These are phyloP conservation scores for Gadopsis marmoratus DNA, from an alignment of 2,797 vertebrate genomes.

Conservation along the genomic window DNA sequence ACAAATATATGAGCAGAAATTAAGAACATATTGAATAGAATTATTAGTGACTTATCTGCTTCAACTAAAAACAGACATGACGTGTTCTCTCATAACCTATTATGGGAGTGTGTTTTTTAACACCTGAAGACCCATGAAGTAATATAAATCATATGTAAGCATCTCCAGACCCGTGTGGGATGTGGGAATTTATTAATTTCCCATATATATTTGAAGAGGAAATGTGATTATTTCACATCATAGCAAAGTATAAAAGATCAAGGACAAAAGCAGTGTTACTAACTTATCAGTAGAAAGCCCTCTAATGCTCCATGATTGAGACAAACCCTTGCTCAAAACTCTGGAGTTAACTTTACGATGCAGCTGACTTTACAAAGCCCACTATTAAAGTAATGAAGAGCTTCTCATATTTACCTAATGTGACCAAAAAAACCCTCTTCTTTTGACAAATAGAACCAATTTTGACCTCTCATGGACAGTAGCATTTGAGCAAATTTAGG, in stretches of 20 bases:
- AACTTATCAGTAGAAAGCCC: slow-evolving; percentile 8
- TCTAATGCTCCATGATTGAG: neutral
- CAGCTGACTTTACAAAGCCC: neutral
- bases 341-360: neutral
- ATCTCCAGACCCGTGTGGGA: neutral
- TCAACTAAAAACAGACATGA: neutral
- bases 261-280: neutral
- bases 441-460: neutral
- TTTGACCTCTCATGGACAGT: slow-evolving; percentile 8
- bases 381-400: neutral
- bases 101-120: slow-evolving; percentile 8
- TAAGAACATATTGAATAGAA: slow-evolving; percentile 6
- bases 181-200: neutral
- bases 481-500: slow-evolving; percentile 48
- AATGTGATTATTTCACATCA: slow-evolving; percentile 1
- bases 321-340: slow-evolving; percentile 2
- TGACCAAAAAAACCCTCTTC: neutral
- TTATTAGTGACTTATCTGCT: neutral
- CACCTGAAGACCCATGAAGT: neutral
- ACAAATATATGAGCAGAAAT: slow-evolving; percentile 16
- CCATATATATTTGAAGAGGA: neutral
- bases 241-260: neutral
- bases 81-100: neutral
- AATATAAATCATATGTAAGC: slow-evolving; percentile 17
- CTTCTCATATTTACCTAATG: neutral